Conservation (phyloP, 2,797 vertebrate genomes). For the Parauchenoglanis ngamensis region DNA sequence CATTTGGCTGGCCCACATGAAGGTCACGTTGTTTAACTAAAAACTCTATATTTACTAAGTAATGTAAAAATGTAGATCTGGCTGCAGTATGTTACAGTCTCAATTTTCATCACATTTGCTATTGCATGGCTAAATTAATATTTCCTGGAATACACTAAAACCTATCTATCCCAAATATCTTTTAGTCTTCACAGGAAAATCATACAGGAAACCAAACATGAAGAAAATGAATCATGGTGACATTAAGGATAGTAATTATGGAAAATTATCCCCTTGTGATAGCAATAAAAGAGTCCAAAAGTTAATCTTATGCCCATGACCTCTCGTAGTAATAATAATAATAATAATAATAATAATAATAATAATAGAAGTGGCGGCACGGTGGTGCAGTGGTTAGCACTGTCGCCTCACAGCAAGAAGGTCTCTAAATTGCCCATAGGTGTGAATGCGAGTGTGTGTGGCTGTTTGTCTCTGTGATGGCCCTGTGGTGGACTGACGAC, state of each 20-base stretch:
- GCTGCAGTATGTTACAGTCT: background rate
- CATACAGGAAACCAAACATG: background rate
- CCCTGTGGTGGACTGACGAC: no score
- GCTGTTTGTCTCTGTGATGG: no score
- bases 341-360: no score
- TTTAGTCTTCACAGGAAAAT: background rate
- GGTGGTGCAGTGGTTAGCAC: no score
- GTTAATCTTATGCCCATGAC: background rate
- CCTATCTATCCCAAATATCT: background rate
- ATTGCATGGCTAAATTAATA: conserved; percentile 1
- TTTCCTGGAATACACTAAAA: background rate
- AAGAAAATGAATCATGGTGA: background rate
- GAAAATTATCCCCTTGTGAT: background rate
- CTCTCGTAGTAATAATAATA: background rate
- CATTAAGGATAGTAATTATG: background rate
- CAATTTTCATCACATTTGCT: background rate
- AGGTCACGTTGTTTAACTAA: background rate
- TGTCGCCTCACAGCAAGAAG: no score
- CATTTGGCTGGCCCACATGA: background rate
- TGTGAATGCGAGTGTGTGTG: no score
- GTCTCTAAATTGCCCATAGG: no score
- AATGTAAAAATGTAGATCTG: background rate
- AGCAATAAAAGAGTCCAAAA: background rate
- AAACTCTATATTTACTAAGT: background rate
- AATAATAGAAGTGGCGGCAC: no score